These are phyloP conservation scores for Pelmatolapia mariae DNA, from an alignment of 2,113 vertebrate genomes.

Conservation along the genomic window DNA sequence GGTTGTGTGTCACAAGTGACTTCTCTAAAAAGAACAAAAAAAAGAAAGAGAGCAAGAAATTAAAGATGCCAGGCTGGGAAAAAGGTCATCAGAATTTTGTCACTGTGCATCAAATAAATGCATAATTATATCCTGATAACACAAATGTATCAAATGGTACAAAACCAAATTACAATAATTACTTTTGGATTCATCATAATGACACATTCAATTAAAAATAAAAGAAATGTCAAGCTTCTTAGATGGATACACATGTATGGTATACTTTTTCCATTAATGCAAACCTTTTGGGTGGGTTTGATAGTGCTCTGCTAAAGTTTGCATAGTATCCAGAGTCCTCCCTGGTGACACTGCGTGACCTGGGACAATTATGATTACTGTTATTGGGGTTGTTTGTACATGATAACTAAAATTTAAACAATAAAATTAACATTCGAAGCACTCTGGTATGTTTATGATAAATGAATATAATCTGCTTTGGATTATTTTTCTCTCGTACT, in stretches of 20 bases:
- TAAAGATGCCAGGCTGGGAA: neutral
- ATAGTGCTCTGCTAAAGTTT: conserved; percentile 29
- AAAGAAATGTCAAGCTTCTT: neutral
- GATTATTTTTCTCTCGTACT: neutral
- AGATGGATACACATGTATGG: neutral
- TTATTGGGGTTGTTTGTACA: neutral
- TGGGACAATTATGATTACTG: neutral
- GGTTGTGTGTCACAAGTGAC: neutral
- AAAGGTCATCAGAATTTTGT: neutral
- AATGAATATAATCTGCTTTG: neutral
- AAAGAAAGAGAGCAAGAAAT: neutral
- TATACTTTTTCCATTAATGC: neutral
- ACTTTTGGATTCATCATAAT: neutral
- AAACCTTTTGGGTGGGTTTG: conserved; percentile 24
- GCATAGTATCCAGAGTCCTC: conserved; percentile 44
- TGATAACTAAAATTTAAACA: neutral
- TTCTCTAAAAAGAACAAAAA: conserved; percentile 8
- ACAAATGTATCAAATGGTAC: neutral
- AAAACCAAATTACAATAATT: neutral
- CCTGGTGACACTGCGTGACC: neutral
- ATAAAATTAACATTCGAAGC: neutral
- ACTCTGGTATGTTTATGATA: neutral
- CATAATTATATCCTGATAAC: neutral
- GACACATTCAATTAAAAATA: neutral
- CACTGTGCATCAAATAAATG: neutral